Percentiles rank a stretch among this genome's conserved stretches.
These are phyloP conservation scores for Eudorcas thomsonii DNA, from an alignment of 2,113 vertebrate species.

Conservation along the genomic window DNA sequence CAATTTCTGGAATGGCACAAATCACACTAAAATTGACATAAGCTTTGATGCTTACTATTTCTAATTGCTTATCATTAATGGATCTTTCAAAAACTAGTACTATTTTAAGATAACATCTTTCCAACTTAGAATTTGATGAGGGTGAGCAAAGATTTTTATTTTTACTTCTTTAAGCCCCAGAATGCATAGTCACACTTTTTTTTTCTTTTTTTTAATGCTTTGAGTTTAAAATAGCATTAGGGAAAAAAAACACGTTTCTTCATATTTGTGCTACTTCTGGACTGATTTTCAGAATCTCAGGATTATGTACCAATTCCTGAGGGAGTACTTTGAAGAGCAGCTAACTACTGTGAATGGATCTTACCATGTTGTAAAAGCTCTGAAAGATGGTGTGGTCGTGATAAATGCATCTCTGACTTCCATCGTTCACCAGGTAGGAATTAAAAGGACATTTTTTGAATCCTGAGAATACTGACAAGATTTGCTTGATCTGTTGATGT, in stretches of 20 bases:
- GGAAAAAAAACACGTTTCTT: neutral
- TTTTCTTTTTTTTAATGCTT: neutral
- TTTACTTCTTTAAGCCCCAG: neutral
- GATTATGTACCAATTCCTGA: conserved; percentile 42
- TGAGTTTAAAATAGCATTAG: neutral
- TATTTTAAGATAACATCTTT: neutral
- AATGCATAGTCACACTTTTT: neutral
- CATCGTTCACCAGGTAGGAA: conserved; percentile 69
- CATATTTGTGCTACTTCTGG: neutral
- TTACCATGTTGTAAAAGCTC: conserved; percentile 66
- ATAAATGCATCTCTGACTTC: conserved; percentile 69
- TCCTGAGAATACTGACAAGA: neutral
- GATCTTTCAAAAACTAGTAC: conserved; percentile 25
- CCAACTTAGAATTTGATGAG: neutral
- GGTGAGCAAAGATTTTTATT: neutral
- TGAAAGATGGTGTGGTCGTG: conserved; percentile 53
- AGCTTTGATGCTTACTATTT: neutral
- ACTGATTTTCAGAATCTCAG: conserved; percentile 71
- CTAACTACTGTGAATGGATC: conserved; percentile 72
- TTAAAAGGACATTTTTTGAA: neutral
- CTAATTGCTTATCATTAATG: neutral
- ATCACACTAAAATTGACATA: neutral
- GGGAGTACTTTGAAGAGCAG: conserved; percentile 65
- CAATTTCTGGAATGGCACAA: neutral
- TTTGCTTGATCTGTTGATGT: neutral